These are phyloP conservation scores for Apodemus speciosus DNA, from an alignment of 2,113 vertebrate genomes.

Conservation along the genomic window DNA sequence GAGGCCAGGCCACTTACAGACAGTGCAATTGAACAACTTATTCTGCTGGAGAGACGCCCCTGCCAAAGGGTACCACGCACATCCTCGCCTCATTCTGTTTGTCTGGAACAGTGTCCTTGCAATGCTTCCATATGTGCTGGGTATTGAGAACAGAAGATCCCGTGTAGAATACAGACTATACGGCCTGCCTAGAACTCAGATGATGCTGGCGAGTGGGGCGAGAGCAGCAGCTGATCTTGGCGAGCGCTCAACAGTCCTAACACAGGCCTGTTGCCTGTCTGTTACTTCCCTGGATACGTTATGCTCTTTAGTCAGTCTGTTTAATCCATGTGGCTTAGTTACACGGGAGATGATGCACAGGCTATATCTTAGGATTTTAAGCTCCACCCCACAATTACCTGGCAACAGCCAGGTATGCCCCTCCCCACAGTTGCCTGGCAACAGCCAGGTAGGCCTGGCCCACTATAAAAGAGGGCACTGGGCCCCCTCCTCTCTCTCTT, in stretches of 20 bases:
- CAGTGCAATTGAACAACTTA: background rate
- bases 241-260: background rate
- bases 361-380: no score
- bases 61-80: background rate
- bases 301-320: background rate
- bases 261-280: background rate
- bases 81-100: background rate
- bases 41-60: background rate
- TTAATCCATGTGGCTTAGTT: background rate
- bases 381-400: no score
- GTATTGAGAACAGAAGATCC: conserved; percentile 26
- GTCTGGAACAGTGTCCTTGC: background rate
- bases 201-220: background rate
- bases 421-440: no score
- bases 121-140: background rate
- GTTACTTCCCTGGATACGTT: background rate
- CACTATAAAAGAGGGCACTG: no score
- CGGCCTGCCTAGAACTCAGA: background rate
- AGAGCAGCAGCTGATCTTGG: background rate
- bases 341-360: background rate
- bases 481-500: no score
- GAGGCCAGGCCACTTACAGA: no score
- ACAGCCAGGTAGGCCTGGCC: no score
- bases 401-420: no score
- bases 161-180: background rate